Evolutionary conservation across 2,888 invertebrate species (phyloP), one percentile per base, ranked within the genome.

Genomic region (Blera fallax): DNA sequence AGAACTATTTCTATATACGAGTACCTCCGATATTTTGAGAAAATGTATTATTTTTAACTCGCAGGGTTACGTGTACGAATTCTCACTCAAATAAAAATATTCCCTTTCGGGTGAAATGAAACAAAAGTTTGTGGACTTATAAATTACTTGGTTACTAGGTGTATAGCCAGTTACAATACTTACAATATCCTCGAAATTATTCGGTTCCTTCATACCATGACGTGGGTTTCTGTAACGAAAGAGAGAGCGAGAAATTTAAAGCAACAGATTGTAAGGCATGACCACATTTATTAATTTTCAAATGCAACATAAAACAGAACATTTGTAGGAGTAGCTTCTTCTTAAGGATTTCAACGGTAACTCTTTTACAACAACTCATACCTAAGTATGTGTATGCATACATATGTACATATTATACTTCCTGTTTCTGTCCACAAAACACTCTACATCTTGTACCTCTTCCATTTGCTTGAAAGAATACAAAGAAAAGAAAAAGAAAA

Each of bases 151-250:
- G n/a, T n/a, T n/a, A n/a, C n/a, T n/a, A n/a, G n/a, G n/a, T n/a
- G n/a, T n/a, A n/a, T n/a, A n/a, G n/a, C n/a, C n/a, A n/a, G n/a
- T n/a, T n/a, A n/a, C 11, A 54, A 83, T 87, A 94, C 95, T 93
- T 93, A 96, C 96, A 95, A 95, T 94, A 94, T 96, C 95, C 94
- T 95, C 95, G 93, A 95, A 95, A 93, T 95, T 95, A 94, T 95
- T 95, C 93, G 95, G 95, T 94, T 96, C 96, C 96, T 96, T 96
- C 96, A 96, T 96, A 95, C 95, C 95, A 96, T 95, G 94, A 95
- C 95, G 93, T 94, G 94, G 93, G 94, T 94, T 93, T 95, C 95
- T 95, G 94, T 81, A 95, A 95, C 93, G 89, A 90, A 90, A 90
- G 88, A 88, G 89, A 80, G 87, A 76, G 2, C 10, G 14, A 16